phyloP scores from a whole-genome alignment of 2,113 vertebrate species.

The Cottus gobio region DNA sequence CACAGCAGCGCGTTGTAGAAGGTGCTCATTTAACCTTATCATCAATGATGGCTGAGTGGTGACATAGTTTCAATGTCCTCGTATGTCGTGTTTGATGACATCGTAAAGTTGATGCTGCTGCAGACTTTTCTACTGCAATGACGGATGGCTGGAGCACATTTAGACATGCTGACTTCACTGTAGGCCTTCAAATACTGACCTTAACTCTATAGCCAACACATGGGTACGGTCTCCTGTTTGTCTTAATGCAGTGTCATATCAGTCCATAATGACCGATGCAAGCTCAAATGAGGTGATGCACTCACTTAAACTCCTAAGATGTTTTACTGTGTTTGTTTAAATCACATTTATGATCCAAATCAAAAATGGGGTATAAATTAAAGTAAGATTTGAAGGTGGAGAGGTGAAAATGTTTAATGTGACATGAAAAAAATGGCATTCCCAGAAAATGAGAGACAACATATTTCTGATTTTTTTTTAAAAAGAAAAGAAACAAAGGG shows the following conservation, averaged over 20 bases:
- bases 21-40: not conserved
- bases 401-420: not conserved
- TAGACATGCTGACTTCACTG: slow-evolving; percentile 3
- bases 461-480: not conserved
- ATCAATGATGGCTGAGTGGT: too few species aligned
- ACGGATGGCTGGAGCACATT: not conserved
- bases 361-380: too few species aligned
- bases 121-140: not conserved
- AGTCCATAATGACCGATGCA: not conserved
- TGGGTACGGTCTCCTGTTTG: not conserved
- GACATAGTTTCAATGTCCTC: not conserved
- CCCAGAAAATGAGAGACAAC: not conserved
- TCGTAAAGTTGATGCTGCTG: not conserved
- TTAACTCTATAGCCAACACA: not conserved
- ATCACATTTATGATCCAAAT: not conserved
- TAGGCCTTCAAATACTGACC: not conserved
- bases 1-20: slow-evolving; percentile 15
- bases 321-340: not conserved
- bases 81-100: not conserved
- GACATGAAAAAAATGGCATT: not conserved
- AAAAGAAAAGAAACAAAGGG: not conserved
- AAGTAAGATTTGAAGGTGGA: not conserved
- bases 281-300: not conserved
- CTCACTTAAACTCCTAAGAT: not conserved
- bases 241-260: not conserved